phyloP scores from a whole-genome alignment of 1,140 invertebrate genomes.

The Achatina immaculata region DNA sequence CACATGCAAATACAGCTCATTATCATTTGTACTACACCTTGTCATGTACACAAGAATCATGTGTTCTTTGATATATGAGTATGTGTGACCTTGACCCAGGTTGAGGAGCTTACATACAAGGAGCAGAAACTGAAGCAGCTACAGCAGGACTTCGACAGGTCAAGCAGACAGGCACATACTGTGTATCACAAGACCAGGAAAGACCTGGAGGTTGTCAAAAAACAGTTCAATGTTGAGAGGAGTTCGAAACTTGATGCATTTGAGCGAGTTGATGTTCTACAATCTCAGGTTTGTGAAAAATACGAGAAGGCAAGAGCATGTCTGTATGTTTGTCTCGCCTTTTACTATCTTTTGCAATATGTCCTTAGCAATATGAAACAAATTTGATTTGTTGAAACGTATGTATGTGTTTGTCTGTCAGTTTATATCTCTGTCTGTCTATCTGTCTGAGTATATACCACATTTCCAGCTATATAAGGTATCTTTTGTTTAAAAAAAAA shows the following conservation, averaged over 20 bases:
- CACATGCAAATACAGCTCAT: too few species aligned
- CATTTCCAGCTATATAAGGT: not conserved
- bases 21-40: too few species aligned
- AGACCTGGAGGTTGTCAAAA: conserved; percentile 57
- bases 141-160: conserved; percentile 61
- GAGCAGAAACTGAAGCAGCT: conserved; percentile 55
- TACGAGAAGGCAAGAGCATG: too few species aligned
- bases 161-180: conserved; percentile 50
- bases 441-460: not conserved
- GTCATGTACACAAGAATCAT: too few species aligned
- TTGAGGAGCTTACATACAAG: conserved; percentile 64
- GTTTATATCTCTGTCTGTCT: not conserved
- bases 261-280: conserved; percentile 66
- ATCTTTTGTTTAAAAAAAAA: not conserved
- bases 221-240: conserved; percentile 63
- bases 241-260: conserved; percentile 67
- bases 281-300: conserved; percentile 52
- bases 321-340: not conserved
- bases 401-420: too few species aligned
- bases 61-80: too few species aligned
- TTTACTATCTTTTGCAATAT: too few species aligned
- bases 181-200: conserved; percentile 60
- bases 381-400: too few species aligned
- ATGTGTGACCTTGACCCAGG: conserved; percentile 39
- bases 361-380: too few species aligned